Conservation (phyloP, 1,140 invertebrate species). For the Holcopasites calliopsidis region DNA sequence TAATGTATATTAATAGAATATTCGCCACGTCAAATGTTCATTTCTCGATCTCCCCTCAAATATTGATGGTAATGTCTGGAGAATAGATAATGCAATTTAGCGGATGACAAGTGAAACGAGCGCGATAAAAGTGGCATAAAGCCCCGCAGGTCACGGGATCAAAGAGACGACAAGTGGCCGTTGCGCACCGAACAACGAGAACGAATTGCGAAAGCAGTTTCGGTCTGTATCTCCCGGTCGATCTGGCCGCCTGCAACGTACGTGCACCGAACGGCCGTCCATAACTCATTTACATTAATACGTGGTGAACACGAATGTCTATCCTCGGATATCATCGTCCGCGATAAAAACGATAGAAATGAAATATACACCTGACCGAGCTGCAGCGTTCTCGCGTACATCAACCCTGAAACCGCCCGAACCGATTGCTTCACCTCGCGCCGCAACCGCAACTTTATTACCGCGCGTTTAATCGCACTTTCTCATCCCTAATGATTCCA, state of each 20-base stretch:
- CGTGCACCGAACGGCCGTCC: constrained; percentile 58
- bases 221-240: constrained; percentile 53
- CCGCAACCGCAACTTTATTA: constrained; percentile 14
- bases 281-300: constrained; percentile 63
- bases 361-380: constrained; percentile 8
- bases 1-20: too few relatives aligned
- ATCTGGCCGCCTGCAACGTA: constrained; percentile 51
- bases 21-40: too few relatives aligned
- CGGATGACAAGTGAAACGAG: neutral
- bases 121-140: constrained; percentile 4
- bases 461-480: constrained; percentile 2
- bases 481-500: constrained; percentile 3
- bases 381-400: neutral
- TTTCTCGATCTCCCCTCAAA: neutral
- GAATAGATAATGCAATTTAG: constrained; percentile 17
- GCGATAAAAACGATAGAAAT: constrained; percentile 38
- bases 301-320: constrained; percentile 51
- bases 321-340: constrained; percentile 40
- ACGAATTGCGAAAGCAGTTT: constrained; percentile 27
- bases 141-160: neutral
- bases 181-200: constrained; percentile 6
- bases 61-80: constrained; percentile 2
- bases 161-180: constrained; percentile 11
- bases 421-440: neutral
- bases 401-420: neutral